A percentile compares a stretch with the other conserved stretches of the same genome.
These are phyloP conservation scores for Lepus timidus DNA, from an alignment of 2,113 vertebrate genomes.

Conservation along the genomic window DNA sequence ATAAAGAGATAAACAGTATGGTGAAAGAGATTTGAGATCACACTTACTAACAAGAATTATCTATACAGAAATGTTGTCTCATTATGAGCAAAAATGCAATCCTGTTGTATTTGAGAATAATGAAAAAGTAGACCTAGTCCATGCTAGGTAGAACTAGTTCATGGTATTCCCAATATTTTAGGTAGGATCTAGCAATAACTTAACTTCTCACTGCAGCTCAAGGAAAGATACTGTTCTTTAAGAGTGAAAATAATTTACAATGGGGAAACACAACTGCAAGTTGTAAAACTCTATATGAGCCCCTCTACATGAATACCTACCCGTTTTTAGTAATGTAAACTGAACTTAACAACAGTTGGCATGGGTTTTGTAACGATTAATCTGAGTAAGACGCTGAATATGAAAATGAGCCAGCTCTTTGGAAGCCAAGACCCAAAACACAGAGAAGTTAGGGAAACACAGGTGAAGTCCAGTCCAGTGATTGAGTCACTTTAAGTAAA, in stretches of 20 bases:
- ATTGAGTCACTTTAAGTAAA: background rate
- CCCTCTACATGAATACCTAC: background rate
- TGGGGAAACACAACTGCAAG: background rate
- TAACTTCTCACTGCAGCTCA: background rate
- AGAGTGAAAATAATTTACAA: background rate
- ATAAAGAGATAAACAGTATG: background rate
- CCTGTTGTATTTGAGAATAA: background rate
- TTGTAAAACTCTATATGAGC: background rate
- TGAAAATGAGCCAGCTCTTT: background rate
- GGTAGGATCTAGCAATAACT: background rate
- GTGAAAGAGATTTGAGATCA: too few relatives aligned
- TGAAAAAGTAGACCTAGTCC: background rate
- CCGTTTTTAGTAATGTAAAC: background rate
- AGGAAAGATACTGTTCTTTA: background rate
- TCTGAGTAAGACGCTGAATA: background rate
- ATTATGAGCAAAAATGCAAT: background rate
- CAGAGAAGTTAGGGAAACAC: background rate
- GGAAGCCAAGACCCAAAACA: background rate
- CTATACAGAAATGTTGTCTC: background rate
- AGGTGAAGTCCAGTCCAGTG: background rate
- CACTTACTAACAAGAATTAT: background rate
- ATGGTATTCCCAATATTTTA: background rate
- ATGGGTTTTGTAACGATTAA: background rate
- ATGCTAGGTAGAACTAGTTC: too few relatives aligned
- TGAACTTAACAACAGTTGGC: background rate